phyloP scores from a whole-genome alignment of 2,888 invertebrate genomes.

The Stenodema calcarata region DNA sequence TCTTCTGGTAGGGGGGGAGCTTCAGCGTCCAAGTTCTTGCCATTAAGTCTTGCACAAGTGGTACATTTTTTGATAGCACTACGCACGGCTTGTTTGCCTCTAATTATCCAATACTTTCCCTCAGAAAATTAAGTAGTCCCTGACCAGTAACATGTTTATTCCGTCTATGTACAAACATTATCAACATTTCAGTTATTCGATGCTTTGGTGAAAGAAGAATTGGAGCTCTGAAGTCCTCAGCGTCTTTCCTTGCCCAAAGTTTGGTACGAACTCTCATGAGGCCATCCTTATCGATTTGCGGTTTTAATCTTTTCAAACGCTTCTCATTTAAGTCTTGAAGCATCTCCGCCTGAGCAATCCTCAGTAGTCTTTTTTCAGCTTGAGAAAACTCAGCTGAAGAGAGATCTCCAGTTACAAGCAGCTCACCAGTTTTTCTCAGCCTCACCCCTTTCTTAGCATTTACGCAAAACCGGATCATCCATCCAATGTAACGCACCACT shows the following conservation, averaged over 20 bases:
- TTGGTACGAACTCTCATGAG: background rate
- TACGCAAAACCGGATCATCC: background rate
- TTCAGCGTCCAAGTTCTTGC: background rate
- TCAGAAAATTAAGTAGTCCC: background rate
- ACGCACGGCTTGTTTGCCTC: background rate
- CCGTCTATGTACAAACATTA: background rate
- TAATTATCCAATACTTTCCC: background rate
- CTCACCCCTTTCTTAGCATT: background rate
- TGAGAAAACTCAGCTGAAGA: background rate
- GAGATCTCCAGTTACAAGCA: background rate
- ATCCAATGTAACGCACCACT: background rate
- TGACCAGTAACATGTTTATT: background rate
- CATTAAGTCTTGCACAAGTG: background rate
- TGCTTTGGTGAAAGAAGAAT: background rate
- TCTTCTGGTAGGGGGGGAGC: background rate
- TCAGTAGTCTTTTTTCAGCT: background rate
- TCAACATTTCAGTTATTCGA: background rate
- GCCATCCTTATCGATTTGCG: background rate
- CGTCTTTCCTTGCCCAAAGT: background rate
- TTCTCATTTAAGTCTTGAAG: background rate
- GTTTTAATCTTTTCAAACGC: background rate
- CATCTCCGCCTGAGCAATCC: background rate
- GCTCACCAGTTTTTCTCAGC: too few relatives aligned
- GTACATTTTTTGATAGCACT: background rate
- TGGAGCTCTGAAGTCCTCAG: background rate